Percentiles rank a stretch among this genome's conserved stretches.
Evolutionary conservation across 2,888 invertebrate species (phyloP).

Genomic region (Entomobrya multifasciata): DNA sequence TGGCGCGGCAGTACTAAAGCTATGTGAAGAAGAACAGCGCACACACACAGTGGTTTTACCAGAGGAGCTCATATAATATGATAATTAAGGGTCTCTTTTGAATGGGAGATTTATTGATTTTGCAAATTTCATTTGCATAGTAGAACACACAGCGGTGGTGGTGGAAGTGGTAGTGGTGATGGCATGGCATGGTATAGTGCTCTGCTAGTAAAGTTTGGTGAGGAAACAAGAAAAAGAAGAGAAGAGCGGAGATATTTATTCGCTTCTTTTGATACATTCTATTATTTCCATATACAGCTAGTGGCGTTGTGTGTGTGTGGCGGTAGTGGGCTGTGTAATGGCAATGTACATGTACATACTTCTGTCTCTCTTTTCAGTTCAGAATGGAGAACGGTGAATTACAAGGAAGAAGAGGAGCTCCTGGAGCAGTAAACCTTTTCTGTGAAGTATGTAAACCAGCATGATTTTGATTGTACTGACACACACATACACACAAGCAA

Average conservation of each 20-base stretch:
- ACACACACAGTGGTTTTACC: constrained; percentile 21
- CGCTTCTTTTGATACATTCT: constrained; percentile 47
- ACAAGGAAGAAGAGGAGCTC: constrained; percentile 13
- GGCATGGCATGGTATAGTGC: background rate
- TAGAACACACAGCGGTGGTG: constrained; percentile 27
- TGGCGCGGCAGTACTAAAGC: background rate
- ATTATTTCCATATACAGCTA: background rate
- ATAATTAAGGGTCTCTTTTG: constrained; percentile 69
- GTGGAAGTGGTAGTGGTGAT: background rate
- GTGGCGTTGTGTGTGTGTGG: background rate
- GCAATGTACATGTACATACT: background rate
- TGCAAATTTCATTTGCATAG: constrained; percentile 70
- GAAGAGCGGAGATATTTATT: constrained; percentile 32
- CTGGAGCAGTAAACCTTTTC: constrained; percentile 33
- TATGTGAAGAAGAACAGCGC: too few species aligned
- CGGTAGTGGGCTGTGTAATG: background rate
- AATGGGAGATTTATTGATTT: constrained; percentile 71
- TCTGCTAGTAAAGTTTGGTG: background rate
- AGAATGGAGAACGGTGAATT: background rate
- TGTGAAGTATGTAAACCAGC: constrained; percentile 36
- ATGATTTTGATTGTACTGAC: constrained; percentile 48
- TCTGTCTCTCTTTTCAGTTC: background rate
- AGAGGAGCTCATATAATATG: constrained; percentile 67
- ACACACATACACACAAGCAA: background rate
- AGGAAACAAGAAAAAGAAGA: constrained; percentile 19